These are phyloP conservation scores for Drosophila kanekoi DNA, from an alignment of 2,888 invertebrate species.

Conservation along the genomic window DNA sequence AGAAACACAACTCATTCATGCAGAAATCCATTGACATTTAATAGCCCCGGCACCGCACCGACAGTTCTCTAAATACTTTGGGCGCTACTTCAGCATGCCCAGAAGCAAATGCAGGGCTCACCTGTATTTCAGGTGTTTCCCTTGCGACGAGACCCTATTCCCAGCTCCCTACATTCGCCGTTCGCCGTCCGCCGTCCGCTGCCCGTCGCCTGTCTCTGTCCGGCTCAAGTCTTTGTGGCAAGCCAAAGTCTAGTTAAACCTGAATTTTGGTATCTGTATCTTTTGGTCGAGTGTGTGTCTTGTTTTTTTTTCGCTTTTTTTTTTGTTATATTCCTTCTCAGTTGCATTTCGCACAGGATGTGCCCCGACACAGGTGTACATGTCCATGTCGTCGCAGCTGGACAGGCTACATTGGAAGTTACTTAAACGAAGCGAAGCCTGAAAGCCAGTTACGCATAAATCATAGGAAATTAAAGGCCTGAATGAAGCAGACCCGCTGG, in stretches of 20 bases:
- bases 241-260: conserved; percentile 73
- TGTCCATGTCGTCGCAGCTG: conserved; percentile 47
- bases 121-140: conserved; percentile 41
- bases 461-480: conserved; percentile 70
- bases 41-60: conserved; percentile 55
- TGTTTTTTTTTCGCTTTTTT: conserved; percentile 10
- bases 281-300: conserved; percentile 28
- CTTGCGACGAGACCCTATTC: conserved; percentile 23
- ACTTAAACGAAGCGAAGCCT: conserved; percentile 49
- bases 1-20: conserved; percentile 74
- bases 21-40: conserved; percentile 83
- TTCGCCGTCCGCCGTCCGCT: background rate
- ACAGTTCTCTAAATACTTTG: conserved; percentile 52
- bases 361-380: conserved; percentile 72
- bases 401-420: conserved; percentile 54
- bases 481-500: conserved; percentile 12
- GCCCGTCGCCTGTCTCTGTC: background rate
- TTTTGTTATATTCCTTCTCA: conserved; percentile 14
- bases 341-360: conserved; percentile 67
- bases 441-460: conserved; percentile 63
- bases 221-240: conserved; percentile 16
- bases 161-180: background rate
- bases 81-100: conserved; percentile 26
- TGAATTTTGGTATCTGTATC: conserved; percentile 68
- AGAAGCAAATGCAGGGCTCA: conserved; percentile 17